Evolutionary conservation across 1,140 invertebrate species (phyloP), one percentile per base, ranked within the genome.

Genomic region (Calliphora vicina): DNA sequence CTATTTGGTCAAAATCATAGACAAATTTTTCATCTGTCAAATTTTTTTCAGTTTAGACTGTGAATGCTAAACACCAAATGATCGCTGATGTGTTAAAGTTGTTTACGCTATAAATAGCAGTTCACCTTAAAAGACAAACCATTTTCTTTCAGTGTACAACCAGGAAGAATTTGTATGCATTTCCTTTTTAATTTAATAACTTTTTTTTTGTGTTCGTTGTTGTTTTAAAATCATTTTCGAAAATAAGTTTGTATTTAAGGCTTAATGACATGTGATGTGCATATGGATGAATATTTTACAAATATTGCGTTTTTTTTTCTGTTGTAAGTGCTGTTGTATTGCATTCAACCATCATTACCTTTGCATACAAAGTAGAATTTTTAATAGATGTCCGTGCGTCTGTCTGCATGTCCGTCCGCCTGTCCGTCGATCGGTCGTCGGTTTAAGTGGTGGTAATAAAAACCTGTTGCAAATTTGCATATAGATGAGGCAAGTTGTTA

Each of bases 391-490:
- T n/a, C 50, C n/a, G n/a, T 57, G n/a, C n/a, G 50, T 6, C 50
- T 17, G n/a, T 57, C 50, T 5, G 15, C n/a, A 0, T 57, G n/a
- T 6, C 50, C 5, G n/a, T 57, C n/a, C 15, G 1, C 50, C 17
- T 57, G 50, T n/a, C n/a, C 6, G 35, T 35, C 35, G 6, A 35
- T 35, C 10, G 35, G 6, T 10, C 35, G 35, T 35, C 35, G 35
- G 35, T 35, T 35, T n/a, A 57, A 57, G 50, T 57, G 50, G 50
- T 57, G 15, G 50, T 57, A 76, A 76, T 20, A 9, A 26, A 76
- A 78, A 78, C 74, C 74, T 78, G 74, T 78, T 78, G 42, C 35
- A 20, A 78, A 78, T 78, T 78, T 78, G 74, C 74, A 78, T 78
- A 78, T 25, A 78, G 35, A 78, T 78, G 74, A 78, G 35, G n/a